These are phyloP conservation scores for Anhinga rufa DNA, from an alignment of 2,113 vertebrate genomes.

Conservation along the genomic window DNA sequence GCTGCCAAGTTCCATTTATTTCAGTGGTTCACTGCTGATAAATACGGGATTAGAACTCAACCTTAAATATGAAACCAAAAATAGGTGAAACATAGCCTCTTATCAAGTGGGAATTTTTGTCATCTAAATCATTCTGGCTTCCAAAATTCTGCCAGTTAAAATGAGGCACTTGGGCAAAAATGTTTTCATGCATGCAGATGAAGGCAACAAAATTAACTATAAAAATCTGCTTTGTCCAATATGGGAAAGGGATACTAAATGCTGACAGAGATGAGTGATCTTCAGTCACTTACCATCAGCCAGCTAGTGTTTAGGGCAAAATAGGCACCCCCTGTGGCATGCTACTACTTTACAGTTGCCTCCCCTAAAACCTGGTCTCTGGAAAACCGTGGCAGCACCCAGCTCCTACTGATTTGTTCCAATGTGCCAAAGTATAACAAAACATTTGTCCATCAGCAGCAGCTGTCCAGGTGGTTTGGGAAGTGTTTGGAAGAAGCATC, in stretches of 20 bases:
- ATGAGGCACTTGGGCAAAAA: not conserved
- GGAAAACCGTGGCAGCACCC: not conserved
- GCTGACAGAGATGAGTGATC: not conserved
- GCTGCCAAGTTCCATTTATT: not conserved
- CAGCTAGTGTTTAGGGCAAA: not conserved
- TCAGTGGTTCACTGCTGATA: not conserved
- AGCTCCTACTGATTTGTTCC: not conserved
- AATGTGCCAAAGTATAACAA: not conserved
- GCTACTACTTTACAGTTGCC: not conserved
- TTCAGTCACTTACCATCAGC: not conserved
- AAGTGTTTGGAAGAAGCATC: not conserved
- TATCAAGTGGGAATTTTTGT: not conserved
- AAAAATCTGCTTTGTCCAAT: not conserved
- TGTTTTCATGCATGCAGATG: not conserved
- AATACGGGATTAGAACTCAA: not conserved
- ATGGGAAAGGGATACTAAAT: not conserved
- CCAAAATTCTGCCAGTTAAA: not conserved
- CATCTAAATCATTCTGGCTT: not conserved
- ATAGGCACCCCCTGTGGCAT: not conserved
- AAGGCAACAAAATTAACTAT: not conserved
- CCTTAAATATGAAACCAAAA: not conserved
- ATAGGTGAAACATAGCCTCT: not conserved
- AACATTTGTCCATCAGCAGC: not conserved
- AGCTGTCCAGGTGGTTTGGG: not conserved
- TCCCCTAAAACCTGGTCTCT: not conserved